Conservation (phyloP, 2,888 invertebrate genomes). For the Polydesmus complanatus region DNA sequence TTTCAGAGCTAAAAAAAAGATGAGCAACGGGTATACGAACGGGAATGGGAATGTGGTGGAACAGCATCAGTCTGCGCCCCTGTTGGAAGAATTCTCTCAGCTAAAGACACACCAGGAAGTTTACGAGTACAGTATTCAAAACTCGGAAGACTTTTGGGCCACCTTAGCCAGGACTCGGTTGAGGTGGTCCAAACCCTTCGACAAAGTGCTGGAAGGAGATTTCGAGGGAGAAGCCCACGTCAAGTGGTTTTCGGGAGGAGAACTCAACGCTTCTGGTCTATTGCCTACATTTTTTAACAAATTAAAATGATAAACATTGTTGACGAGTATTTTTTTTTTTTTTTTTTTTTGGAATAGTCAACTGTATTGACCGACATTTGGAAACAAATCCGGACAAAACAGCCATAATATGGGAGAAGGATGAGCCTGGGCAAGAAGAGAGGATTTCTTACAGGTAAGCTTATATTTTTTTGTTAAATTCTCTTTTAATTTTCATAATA, state of each 20-base stretch:
- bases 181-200: constrained; percentile 30
- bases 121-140: constrained; percentile 28
- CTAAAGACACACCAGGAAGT: constrained; percentile 27
- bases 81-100: constrained; percentile 19
- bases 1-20: too few relatives aligned
- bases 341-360: constrained; percentile 24
- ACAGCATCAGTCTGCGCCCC: too few relatives aligned
- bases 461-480: too few relatives aligned
- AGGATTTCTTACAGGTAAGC: constrained; percentile 16
- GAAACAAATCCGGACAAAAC: constrained; percentile 28
- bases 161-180: constrained; percentile 29
- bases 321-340: too few relatives aligned
- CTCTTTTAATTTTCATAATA: too few relatives aligned
- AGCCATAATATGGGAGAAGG: constrained; percentile 38
- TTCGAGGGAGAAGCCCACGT: constrained; percentile 26
- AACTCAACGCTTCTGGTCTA: constrained; percentile 33
- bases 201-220: constrained; percentile 28
- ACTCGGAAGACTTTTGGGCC: constrained; percentile 33
- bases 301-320: too few relatives aligned
- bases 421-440: constrained; percentile 35
- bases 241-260: constrained; percentile 32
- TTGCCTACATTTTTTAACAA: too few relatives aligned
- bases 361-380: constrained; percentile 36
- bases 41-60: too few relatives aligned
- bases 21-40: too few relatives aligned